phyloP scores from a whole-genome alignment of 2,113 vertebrate species.

The Oryctolagus cuniculus region mOryCun1.1 NC_091434.1:118739001-118739500 shows the following conservation, averaged over 20 bases:
- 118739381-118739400: not conserved
- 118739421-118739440: not conserved
- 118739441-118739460: not conserved
- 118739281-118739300: not conserved
- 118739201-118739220: not conserved
- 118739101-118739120: not conserved
- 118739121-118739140: not conserved
- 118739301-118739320: not conserved
- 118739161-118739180: not conserved
- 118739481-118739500: not conserved
- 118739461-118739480: not conserved
- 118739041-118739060: not conserved
- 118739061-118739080: not conserved
- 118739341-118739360: too few species aligned
- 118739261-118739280: not conserved
- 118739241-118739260: not conserved
- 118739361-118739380: not conserved
- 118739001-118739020: not conserved
- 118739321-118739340: not conserved
- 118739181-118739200: not conserved
- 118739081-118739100: not conserved
- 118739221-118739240: not conserved
- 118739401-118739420: not conserved
- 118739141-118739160: not conserved
- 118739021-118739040: not conserved